A percentile compares a stretch with the other conserved stretches of the same genome.
Conservation (phyloP, 2,113 vertebrate genomes). For the Crocuta crocuta region DNA sequence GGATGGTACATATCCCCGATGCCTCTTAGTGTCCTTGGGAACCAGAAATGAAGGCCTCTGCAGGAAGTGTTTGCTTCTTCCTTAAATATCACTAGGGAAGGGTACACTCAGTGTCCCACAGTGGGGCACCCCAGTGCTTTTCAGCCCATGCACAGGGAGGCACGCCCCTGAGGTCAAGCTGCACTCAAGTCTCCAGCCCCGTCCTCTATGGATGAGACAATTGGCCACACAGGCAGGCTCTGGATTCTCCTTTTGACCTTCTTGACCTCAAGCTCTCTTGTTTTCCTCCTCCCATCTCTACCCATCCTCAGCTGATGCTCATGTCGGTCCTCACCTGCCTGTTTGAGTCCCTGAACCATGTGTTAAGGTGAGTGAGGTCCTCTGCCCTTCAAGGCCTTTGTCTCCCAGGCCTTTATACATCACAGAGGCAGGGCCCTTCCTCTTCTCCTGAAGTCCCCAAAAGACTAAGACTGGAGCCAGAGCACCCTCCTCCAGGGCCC, state of each 20-base stretch:
- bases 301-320: constrained; percentile 91
- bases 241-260: background rate
- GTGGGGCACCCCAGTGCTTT: background rate
- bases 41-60: background rate
- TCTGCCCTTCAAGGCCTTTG: background rate
- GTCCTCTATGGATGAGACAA: background rate
- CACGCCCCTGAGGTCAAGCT: background rate
- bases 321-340: constrained; percentile 96
- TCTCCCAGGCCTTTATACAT: background rate
- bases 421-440: background rate
- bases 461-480: background rate
- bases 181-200: background rate
- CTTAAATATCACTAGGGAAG: background rate
- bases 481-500: background rate
- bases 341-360: constrained; percentile 95
- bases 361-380: constrained; percentile 89
- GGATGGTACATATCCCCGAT: background rate
- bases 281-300: background rate
- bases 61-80: background rate
- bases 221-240: background rate
- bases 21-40: background rate
- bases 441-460: background rate
- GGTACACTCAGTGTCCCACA: background rate
- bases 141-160: background rate
- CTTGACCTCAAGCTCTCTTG: background rate